Base-by-base conservation (phyloP, 2,113 vertebrate species). In the Pollachius pollachius region DNA sequence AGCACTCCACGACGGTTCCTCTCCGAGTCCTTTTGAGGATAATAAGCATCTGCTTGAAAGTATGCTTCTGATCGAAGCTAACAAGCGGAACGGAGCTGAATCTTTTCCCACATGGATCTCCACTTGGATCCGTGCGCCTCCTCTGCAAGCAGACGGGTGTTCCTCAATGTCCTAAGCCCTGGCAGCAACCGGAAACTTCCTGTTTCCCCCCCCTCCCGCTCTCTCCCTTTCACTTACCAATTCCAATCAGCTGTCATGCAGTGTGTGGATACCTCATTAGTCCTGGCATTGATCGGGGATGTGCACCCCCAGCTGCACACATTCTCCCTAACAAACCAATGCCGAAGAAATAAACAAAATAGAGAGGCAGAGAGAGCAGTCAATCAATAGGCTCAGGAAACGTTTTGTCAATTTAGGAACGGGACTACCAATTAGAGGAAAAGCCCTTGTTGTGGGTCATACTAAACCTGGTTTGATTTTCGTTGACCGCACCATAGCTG, bases 241-340 rank as follows among this genome's bases (percentile, higher is more conserved):
- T 64, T 0, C 16, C 61, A 68, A 77, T 82, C 73, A 67, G 70
- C 83, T 72, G 76, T 70, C 71, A 79, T 72, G 34, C 81, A 73
- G 81, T 52, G 64, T 86, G 84, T 70, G 68, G 80, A 74, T 78
- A 78, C 79, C 82, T 89, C 81, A 88, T 91, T 89, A 90, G 87
- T 69, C 67, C 13, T 66, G 18, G 65, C 71, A 91, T 90, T 60
- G 84, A 92, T 89, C 85, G 37, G 62, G 30, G 4, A 5, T 34
- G 4, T 34, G 30, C 30, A 68, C 71, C 73, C 48, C 15, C 16
- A 71, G 30, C 67, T 19, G 54, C 70, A 72, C 59, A 71, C 77
- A 57, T 60, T 61, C 57, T 58, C 61, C 23, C 72, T 68, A 78
- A 75, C 64, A 37, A 63, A 82, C 78, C 80, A 80, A 84, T 75